phyloP scores from a whole-genome alignment of 2,113 vertebrate species.

The Thymallus thymallus region DNA sequence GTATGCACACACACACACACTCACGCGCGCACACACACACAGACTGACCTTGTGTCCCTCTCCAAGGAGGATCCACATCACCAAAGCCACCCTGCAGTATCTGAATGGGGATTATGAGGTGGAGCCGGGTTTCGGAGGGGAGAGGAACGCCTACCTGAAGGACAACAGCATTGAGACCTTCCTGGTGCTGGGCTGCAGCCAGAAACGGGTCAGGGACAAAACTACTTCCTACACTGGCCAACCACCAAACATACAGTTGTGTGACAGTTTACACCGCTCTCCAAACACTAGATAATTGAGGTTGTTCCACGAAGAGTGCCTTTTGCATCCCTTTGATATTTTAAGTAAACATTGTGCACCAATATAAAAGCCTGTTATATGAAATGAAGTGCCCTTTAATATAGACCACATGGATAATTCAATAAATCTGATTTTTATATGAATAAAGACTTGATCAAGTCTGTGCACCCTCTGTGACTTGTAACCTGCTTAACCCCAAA shows the following conservation, averaged over 20 bases:
- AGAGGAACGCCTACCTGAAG: slow-evolving; percentile 94
- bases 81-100: slow-evolving; percentile 91
- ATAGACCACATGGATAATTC: too few species aligned
- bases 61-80: slow-evolving; percentile 91
- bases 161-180: slow-evolving; percentile 96
- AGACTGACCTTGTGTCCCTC: neutral
- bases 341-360: too few species aligned
- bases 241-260: neutral
- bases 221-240: neutral
- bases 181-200: slow-evolving; percentile 94
- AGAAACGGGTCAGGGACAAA: slow-evolving; percentile 83
- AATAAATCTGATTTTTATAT: too few species aligned
- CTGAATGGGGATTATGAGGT: slow-evolving; percentile 96
- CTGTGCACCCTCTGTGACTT: too few species aligned
- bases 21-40: neutral
- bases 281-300: too few species aligned
- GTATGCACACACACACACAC: neutral
- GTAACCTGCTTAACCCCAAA: too few species aligned
- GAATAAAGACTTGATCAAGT: too few species aligned
- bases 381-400: too few species aligned
- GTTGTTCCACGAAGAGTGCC: too few species aligned
- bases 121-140: slow-evolving; percentile 88
- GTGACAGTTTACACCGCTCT: slow-evolving; percentile 5
- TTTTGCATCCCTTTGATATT: too few species aligned
- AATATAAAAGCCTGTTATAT: too few species aligned